phyloP scores from a whole-genome alignment of 2,888 invertebrate genomes.

The Caenorhabditis sulstoni region DNA sequence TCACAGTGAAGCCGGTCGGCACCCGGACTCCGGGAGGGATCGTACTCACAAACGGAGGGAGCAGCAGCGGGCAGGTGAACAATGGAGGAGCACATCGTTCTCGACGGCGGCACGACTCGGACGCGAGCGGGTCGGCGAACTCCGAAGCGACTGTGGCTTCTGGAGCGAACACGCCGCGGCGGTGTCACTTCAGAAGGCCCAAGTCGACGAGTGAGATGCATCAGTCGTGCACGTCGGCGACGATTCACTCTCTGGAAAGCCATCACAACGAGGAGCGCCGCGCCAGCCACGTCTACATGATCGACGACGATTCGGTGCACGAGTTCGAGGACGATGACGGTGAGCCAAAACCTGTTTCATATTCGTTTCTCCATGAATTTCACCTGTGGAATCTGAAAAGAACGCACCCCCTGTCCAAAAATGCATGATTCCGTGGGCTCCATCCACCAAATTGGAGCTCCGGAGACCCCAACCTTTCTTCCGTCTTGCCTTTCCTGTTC shows the following conservation, averaged over 20 bases:
- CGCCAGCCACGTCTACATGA: conserved; percentile 77
- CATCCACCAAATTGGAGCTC: neutral
- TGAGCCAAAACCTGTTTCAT: conserved; percentile 27
- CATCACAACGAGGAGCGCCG: conserved; percentile 65
- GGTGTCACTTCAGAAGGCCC: conserved; percentile 72
- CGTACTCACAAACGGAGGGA: conserved; percentile 38
- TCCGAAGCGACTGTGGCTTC: conserved; percentile 76
- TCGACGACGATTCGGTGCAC: conserved; percentile 79
- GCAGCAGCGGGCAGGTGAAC: conserved; percentile 16
- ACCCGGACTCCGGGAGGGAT: conserved; percentile 48
- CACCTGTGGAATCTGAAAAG: too few species aligned
- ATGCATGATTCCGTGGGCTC: conserved; percentile 5
- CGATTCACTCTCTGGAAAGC: conserved; percentile 75
- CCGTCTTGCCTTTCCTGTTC: conserved; percentile 27
- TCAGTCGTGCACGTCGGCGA: conserved; percentile 76
- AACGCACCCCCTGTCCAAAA: conserved; percentile 19
- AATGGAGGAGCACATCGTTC: conserved; percentile 37
- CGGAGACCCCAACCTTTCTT: conserved; percentile 13
- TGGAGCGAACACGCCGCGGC: conserved; percentile 72
- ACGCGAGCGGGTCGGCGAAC: conserved; percentile 73
- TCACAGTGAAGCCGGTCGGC: conserved; percentile 73
- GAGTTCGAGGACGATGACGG: conserved; percentile 79
- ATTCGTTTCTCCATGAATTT: neutral
- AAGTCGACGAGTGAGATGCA: conserved; percentile 76
- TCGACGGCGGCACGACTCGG: conserved; percentile 75